Evolutionary conservation across 2,113 vertebrate genomes (phyloP).

Genomic region (Sinocyclocheilus grahami): DNA sequence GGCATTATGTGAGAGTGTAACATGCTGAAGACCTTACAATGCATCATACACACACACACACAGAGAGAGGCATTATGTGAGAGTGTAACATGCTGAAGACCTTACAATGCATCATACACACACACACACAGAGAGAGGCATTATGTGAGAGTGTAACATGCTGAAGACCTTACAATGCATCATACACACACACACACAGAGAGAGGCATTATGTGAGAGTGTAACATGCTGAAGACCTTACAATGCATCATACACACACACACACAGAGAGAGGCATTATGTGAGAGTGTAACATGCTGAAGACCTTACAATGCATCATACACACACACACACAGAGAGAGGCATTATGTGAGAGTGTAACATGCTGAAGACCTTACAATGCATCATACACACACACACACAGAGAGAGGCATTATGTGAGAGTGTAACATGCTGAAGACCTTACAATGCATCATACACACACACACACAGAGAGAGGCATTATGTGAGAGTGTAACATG

Average conservation of each 20-base stretch:
- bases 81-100: neutral
- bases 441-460: neutral
- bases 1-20: neutral
- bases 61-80: neutral
- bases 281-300: neutral
- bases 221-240: neutral
- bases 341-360: neutral
- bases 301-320: neutral
- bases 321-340: constrained; percentile 8
- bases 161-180: neutral
- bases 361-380: neutral
- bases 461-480: constrained; percentile 6
- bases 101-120: neutral
- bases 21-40: neutral
- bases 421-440: neutral
- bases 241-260: neutral
- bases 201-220: neutral
- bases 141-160: neutral
- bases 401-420: neutral
- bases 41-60: neutral
- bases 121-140: constrained; percentile 6
- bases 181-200: neutral
- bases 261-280: neutral
- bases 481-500: neutral
- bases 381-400: neutral